These are phyloP conservation scores for Platyura marginata DNA, from an alignment of 1,140 invertebrate species.

Conservation along the genomic window DNA sequence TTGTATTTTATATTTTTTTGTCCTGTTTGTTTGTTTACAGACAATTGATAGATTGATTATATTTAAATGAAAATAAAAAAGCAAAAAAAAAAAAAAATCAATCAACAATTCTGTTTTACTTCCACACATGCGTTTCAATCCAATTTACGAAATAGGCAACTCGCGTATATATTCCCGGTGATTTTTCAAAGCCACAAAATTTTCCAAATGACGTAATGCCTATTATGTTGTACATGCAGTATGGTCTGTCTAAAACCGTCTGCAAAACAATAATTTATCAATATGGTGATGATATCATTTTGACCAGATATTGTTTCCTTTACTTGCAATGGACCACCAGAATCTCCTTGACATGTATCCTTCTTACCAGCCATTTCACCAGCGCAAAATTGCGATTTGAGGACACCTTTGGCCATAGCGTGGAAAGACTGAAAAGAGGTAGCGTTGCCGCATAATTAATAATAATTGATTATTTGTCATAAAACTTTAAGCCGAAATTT, in stretches of 20 bases:
- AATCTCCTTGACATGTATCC: conserved; percentile 1
- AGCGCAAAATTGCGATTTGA: background rate
- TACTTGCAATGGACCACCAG: background rate
- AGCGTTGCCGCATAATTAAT: background rate
- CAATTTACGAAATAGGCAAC: background rate
- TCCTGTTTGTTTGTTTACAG: no score
- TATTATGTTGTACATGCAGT: background rate
- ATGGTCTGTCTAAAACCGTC: background rate
- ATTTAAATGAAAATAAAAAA: no score
- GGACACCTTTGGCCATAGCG: background rate
- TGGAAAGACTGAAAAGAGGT: background rate
- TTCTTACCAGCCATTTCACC: background rate
- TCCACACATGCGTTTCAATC: background rate
- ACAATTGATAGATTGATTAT: no score
- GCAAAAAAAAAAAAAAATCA: no score
- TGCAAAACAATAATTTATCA: background rate
- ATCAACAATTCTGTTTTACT: background rate
- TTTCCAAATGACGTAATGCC: conserved; percentile 1
- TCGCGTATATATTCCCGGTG: background rate
- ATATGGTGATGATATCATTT: background rate
- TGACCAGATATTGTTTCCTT: background rate
- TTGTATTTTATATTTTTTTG: conserved; percentile 16
- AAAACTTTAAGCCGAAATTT: no score
- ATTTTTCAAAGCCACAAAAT: background rate
- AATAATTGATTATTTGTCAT: background rate